Conservation (phyloP, 2,797 vertebrate genomes). For the Argyrosomus regius region DNA sequence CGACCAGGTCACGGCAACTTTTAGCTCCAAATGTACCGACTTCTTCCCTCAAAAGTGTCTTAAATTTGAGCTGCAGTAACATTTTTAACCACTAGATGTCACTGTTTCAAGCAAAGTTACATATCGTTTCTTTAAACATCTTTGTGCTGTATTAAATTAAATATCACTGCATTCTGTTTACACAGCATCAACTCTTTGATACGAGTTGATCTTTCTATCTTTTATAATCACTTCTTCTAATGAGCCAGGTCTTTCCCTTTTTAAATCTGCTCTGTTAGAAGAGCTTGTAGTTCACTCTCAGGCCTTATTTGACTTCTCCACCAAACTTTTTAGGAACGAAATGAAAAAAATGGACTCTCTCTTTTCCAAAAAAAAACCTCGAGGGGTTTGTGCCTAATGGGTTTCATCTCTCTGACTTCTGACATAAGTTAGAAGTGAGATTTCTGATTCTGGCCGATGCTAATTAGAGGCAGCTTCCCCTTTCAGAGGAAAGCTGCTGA, state of each 20-base stretch:
- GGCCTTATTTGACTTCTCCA: conserved; percentile 36
- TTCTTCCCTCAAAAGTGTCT: too few relatives aligned
- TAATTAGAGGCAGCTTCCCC: conserved; percentile 60
- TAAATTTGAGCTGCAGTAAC: too few relatives aligned
- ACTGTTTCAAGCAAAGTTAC: too few relatives aligned
- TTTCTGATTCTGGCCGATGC: conserved; percentile 46
- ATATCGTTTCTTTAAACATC: too few relatives aligned
- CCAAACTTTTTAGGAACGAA: conserved; percentile 35
- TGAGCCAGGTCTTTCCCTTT: background rate
- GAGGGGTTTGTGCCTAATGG: conserved; percentile 24
- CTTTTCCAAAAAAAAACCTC: background rate
- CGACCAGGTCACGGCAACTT: too few relatives aligned
- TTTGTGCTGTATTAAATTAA: too few relatives aligned
- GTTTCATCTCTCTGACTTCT: conserved; percentile 56
- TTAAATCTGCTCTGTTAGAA: conserved; percentile 30
- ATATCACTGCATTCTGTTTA: too few relatives aligned
- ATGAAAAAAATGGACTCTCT: conserved; percentile 19
- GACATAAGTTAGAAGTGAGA: conserved; percentile 49
- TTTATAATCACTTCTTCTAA: too few relatives aligned
- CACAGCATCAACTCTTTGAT: too few relatives aligned
- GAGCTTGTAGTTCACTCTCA: conserved; percentile 5
- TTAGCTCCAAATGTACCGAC: too few relatives aligned
- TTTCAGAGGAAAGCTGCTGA: conserved; percentile 18
- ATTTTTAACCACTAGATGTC: too few relatives aligned
- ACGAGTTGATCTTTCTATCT: too few relatives aligned